These are phyloP conservation scores for Merops nubicus DNA, from an alignment of 2,113 vertebrate genomes.

Conservation along the genomic window DNA sequence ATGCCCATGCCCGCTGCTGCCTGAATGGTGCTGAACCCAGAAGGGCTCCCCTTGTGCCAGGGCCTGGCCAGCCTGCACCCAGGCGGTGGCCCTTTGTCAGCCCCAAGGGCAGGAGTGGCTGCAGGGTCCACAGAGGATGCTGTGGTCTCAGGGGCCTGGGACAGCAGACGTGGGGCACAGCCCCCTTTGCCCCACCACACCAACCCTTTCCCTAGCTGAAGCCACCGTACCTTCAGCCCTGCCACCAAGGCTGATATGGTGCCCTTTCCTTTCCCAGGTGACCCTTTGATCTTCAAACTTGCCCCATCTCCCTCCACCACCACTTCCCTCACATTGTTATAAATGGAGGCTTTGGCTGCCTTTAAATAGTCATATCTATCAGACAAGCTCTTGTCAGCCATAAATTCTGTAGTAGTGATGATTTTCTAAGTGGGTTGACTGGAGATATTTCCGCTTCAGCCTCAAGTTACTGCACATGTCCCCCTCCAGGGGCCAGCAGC, in stretches of 20 bases:
- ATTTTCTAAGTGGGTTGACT: conserved; percentile 79
- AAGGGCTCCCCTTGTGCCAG: not conserved
- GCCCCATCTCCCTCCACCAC: not conserved
- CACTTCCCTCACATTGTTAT: conserved; percentile 56
- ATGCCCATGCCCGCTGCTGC: not conserved
- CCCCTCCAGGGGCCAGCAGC: not conserved
- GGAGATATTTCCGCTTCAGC: conserved; percentile 79
- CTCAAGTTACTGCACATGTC: conserved; percentile 71
- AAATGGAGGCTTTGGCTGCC: conserved; percentile 75
- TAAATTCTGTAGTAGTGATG: conserved; percentile 78
- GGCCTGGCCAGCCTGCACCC: fast-evolving
- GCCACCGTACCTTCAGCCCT: fast-evolving
- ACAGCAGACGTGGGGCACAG: not conserved
- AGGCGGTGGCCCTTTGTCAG: not conserved
- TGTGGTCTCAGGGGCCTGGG: not conserved
- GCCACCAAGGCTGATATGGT: fast-evolving
- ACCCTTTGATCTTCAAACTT: conserved; percentile 14
- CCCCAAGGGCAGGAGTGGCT: not conserved
- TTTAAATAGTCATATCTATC: conserved; percentile 80
- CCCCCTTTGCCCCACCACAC: fast-evolving
- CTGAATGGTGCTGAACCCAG: not conserved
- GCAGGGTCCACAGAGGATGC: not conserved
- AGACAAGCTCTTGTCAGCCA: conserved; percentile 73
- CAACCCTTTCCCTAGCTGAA: not conserved
- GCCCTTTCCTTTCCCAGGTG: not conserved